Evolutionary conservation across 2,797 vertebrate genomes (phyloP), one percentile per base, ranked within the genome.

Genomic region (Huso huso): DNA sequence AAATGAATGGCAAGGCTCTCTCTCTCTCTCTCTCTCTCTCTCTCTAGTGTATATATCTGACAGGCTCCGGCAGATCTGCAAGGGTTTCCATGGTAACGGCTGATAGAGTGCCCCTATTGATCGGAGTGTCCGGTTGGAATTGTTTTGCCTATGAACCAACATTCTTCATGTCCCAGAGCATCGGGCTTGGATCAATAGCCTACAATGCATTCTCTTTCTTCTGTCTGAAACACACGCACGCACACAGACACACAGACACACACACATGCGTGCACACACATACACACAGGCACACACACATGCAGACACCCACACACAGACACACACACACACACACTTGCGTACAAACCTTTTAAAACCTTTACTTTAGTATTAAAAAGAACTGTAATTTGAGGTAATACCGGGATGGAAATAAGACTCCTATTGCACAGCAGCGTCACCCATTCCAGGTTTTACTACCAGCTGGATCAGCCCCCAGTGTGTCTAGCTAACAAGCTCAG

Each of bases 41-140:
- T 37, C 23, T 37, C 23, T 37, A 1, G 15, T 18, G 15, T 18
- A 18, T 18, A 89, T 84, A 86, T 87, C 87, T 79, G 81, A 84
- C 81, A 80, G 81, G 83, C 83, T 87, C 87, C 87, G 87, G 88
- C 88, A 87, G 88, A 83, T 80, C 84, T 86, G 6, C 84, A 77
- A 67, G 81, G 74, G 89, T 91, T 90, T 81, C 88, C 86, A 89
- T 90, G 86, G 89, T 84, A 90, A 90, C 88, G 79, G 78, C 88
- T 90, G 88, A 90, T 90, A 86, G 88, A 89, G 87, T 88, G 88
- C 83, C 83, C 52, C 82, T 88, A 91, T 91, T 81, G 89, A 91
- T 90, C 85, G 87, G 78, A 51, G 83, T 84, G 87, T 90, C 89
- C 89, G 87, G 88, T 87, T 78, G 77, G 80, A 82, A 83, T 81